Evolutionary conservation across 2,888 invertebrate species (phyloP), one percentile per base, ranked within the genome.

Genomic region (Conistra vaccinii): DNA sequence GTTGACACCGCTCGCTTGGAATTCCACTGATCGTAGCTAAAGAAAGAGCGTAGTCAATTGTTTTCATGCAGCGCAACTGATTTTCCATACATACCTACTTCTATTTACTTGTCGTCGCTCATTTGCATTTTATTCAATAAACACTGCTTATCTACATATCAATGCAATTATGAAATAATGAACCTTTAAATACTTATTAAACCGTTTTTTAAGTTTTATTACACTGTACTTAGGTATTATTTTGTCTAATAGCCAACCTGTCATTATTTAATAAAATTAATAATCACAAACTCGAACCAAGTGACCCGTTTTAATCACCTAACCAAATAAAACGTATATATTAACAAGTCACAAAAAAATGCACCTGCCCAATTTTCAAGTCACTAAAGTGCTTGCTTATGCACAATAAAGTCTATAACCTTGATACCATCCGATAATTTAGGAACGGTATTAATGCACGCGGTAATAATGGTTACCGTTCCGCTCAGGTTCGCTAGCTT

Each of bases 391-490:
- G n/a, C 1, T 51, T 57, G 9, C 9, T 0, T 42, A n/a, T 10
- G 14, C 4, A 35, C 12, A 57, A n/a, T n/a, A n/a, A 45, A 57
- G 48, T 23, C 17, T 26, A 2, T 29, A n/a, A 57, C 14, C 29
- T 69, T 69, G 61, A 76, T 73, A 68, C 4, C 14, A 42, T 12
- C 55, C 26, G 32, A 73, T 63, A 42, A 48, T 60, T 51, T 20
- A 60, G 9, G 20, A 53, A 73, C 65, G 65, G 58, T 55, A 60
- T 35, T 51, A 55, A 67, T 67, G 60, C 66, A 48, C 29, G 48
- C 78, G 20, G 6, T 51, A 51, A 45, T 61, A 75, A 57, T 72
- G 35, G 67, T 26, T 35, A 62, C 69, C 67, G 80, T 81, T 70
- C 55, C 67, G 35, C 12, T 81, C 29, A 69, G 23, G 12, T 73